Conservation (phyloP, 2,888 invertebrate genomes). For the Neoaliturus tenellus region DNA sequence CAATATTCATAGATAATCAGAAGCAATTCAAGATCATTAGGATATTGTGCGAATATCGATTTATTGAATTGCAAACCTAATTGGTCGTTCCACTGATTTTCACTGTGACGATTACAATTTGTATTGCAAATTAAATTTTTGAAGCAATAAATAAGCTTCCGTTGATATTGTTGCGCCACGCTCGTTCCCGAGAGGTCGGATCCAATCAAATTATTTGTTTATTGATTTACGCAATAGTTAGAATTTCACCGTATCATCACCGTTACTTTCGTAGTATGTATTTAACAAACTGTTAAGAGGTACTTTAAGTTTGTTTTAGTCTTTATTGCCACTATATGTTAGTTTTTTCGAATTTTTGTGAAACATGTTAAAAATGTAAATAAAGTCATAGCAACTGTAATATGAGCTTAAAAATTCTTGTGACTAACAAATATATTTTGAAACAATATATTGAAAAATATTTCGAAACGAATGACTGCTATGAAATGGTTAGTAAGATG, state of each 20-base stretch:
- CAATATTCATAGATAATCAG: neutral
- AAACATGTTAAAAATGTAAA: no score
- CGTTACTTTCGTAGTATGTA: neutral
- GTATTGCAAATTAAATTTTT: neutral
- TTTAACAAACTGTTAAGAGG: no score
- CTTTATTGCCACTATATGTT: no score
- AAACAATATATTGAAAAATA: no score
- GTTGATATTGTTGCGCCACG: neutral
- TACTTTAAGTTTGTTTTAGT: no score
- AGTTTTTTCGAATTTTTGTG: no score
- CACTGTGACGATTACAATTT: neutral
- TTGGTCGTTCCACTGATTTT: conserved; percentile 2
- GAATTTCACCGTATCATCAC: neutral
- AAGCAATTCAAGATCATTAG: neutral
- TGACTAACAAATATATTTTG: no score
- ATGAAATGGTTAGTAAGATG: no score
- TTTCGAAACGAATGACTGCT: no score
- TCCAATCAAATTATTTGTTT: conserved; percentile 14
- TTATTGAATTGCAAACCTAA: neutral
- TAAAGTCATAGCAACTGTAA: no score
- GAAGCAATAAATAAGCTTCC: conserved; percentile 4
- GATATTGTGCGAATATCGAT: neutral
- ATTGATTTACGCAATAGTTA: neutral
- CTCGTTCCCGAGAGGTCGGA: neutral
- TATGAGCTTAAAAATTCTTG: no score